phyloP scores from a whole-genome alignment of 2,888 invertebrate species.

The Syritta pipiens region DNA sequence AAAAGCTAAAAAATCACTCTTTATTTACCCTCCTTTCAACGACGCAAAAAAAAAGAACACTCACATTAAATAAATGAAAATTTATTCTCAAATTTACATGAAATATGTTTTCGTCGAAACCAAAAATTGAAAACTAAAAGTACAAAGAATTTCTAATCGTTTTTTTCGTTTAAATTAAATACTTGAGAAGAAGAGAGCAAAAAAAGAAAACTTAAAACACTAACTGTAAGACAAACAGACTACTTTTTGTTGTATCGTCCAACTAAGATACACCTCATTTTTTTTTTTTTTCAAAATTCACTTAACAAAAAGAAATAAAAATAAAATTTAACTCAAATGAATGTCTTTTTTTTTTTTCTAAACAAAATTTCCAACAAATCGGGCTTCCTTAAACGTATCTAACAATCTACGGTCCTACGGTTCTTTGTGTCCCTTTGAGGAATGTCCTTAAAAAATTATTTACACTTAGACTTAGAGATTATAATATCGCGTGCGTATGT shows the following conservation, averaged over 20 bases:
- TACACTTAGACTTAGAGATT: conserved; percentile 24
- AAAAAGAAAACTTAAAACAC: too few species aligned
- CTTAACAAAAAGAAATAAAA: neutral
- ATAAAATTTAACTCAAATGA: neutral
- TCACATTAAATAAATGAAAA: too few species aligned
- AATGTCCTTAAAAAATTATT: conserved; percentile 45
- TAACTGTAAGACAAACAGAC: too few species aligned
- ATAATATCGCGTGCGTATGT: neutral
- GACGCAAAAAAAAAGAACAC: too few species aligned
- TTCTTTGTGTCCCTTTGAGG: conserved; percentile 59
- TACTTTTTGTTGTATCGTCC: too few species aligned
- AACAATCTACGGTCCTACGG: conserved; percentile 46
- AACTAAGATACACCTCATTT: too few species aligned
- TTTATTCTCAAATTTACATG: too few species aligned
- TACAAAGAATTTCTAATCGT: neutral
- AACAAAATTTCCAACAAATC: conserved; percentile 19
- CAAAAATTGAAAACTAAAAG: neutral
- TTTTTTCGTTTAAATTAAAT: conserved; percentile 22
- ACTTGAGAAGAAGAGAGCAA: conserved; percentile 3
- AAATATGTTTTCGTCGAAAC: neutral
- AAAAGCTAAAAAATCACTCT: too few species aligned
- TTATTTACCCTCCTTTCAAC: too few species aligned
- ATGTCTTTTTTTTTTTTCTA: neutral
- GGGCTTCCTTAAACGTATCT: too few species aligned
- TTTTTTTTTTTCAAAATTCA: too few species aligned